phyloP scores from a whole-genome alignment of 1,140 invertebrate genomes.

The Epicauta chinensis region DNA sequence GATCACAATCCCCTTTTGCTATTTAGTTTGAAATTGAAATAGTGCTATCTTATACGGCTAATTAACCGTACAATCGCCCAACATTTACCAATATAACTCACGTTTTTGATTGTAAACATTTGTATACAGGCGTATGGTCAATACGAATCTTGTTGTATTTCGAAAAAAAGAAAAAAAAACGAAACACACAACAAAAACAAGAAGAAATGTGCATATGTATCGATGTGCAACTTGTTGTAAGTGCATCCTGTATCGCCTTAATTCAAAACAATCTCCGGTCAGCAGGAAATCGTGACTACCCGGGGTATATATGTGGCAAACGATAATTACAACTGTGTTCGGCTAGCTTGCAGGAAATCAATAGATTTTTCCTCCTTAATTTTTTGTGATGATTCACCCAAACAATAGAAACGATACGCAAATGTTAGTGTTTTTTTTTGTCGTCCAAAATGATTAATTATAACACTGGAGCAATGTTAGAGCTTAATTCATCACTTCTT shows the following conservation, averaged over 20 bases:
- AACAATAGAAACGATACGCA: too few relatives aligned
- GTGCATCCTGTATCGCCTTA: conserved; percentile 13
- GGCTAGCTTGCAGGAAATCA: too few relatives aligned
- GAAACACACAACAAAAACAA: too few relatives aligned
- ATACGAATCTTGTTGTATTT: conserved; percentile 1
- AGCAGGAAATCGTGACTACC: conserved; percentile 17
- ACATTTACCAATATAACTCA: conserved; percentile 8
- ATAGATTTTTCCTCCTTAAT: too few relatives aligned
- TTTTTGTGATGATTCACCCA: too few relatives aligned
- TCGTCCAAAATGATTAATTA: too few relatives aligned
- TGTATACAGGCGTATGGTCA: background rate
- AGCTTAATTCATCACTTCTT: too few relatives aligned
- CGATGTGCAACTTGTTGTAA: background rate
- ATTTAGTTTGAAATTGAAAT: background rate
- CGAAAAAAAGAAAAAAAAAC: too few relatives aligned
- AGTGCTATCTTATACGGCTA: background rate
- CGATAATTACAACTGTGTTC: conserved; percentile 4
- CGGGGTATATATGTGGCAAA: conserved; percentile 3
- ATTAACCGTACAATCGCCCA: background rate
- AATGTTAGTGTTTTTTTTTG: too few relatives aligned
- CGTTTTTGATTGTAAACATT: conserved; percentile 6
- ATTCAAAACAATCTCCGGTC: conserved; percentile 17
- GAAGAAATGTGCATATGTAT: conserved; percentile 4
- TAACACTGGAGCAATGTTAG: too few relatives aligned
- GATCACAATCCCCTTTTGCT: too few relatives aligned